Evolutionary conservation across 2,113 vertebrate species (phyloP), one percentile per base, ranked within the genome.

Genomic region (Peromyscus maniculatus): DNA sequence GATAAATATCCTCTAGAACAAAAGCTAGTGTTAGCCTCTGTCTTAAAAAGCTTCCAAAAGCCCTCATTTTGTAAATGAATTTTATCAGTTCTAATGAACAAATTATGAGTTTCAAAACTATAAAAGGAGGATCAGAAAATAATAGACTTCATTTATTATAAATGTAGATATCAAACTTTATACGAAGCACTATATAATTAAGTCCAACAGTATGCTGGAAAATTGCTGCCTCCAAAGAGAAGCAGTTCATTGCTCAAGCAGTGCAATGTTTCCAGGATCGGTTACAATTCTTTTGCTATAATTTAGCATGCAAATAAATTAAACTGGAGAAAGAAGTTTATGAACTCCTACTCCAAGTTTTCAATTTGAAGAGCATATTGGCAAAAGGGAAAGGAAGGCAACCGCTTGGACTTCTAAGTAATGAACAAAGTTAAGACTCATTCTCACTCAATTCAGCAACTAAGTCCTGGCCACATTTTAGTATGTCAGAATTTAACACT

Each of bases 381-480:
- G 55, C 36, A 69, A 93, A 82, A 69, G n/a, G 9, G 24, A 36
- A 93, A 71, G 28, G 21, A 71, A 87, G 17, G 11, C 31, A 52
- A 49, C 64, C 33, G 1, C 43, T 74, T 46, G 43, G 71, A 62
- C 57, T 95, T 89, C 49, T 24, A 91, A 26, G 36, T 75, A 75
- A 49, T 75, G 26, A 72, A 80, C 74, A n/a, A 36, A 33, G 11
- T 36, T 87, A 24, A 49, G 28, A 57, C 17, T 72, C n/a, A 52
- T 82, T 80, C 62, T 88, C 15, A 79, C 62, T 96, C 74, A 82
- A 82, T 89, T 86, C 43, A 93, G 71, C 33, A 78, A 91, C 19
- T n/a, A 4, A 74, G 46, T 39, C 66, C 49, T 19, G 28, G 36
- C 10, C 78, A 64, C 17, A 33, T 22, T 66, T 89, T 78, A 39